Evolutionary conservation across 2,888 invertebrate species (phyloP), one percentile per base, ranked within the genome.

Genomic region (Apodemia duryi): DNA sequence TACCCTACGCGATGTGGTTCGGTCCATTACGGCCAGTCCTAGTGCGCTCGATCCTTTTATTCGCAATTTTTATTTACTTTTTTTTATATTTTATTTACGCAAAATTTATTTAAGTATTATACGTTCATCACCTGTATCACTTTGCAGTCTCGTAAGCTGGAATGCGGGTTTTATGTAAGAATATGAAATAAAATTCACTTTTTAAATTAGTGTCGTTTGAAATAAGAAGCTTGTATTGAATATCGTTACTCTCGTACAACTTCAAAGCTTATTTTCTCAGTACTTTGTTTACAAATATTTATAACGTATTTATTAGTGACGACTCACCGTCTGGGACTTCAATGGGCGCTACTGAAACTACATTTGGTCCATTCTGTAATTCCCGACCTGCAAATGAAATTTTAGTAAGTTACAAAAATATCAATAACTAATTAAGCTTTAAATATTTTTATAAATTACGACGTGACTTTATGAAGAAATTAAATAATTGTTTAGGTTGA

Each of bases 281-380:
- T 43, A 43, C 54, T 28, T 29, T 52, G 52, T 43, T 43, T n/a
- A 52, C 29, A 29, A 54, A 54, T 54, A 54, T 54, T 54, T 54
- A 54, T 54, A 54, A 29, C 28, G 54, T 54, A 54, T 54, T 54
- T 29, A 29, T 29, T 54, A 54, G 54, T 54, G 21, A 54, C 54
- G 57, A 72, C 91, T 88, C 82, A 91, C 91, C 91, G 75, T 91
- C 89, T 67, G 87, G 82, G 70, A 91, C 88, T 80, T 90, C 89
- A 80, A 91, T 89, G 70, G 91, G 91, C 71, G 90, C 88, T 79
- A 88, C 91, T 68, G 91, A 91, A 71, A 91, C 91, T 80, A 91
- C 85, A 84, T 91, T 91, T 81, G 90, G 88, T 71, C 89, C 91
- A 71, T 80, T 85, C 71, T 88, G 83, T 75, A 91, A 81, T 78